Conservation (phyloP, 1,140 invertebrate species). For the Cephus cinctus region DNA sequence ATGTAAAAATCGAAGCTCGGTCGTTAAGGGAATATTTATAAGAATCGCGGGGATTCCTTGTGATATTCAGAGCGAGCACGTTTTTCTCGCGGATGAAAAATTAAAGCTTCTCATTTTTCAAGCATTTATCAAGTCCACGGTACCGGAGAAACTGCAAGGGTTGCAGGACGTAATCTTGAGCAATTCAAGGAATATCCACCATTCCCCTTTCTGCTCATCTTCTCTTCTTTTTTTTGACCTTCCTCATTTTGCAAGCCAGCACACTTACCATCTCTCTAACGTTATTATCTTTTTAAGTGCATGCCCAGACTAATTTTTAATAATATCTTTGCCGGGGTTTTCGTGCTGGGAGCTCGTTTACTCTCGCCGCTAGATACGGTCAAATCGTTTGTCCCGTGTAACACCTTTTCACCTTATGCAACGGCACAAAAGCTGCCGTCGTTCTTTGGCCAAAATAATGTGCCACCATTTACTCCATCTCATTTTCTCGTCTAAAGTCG, state of each 20-base stretch:
- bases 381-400: background rate
- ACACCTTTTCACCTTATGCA: background rate
- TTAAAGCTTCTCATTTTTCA: constrained; percentile 38
- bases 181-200: constrained; percentile 39
- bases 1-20: constrained; percentile 25
- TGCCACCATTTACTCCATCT: background rate
- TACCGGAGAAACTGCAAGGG: constrained; percentile 36
- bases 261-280: background rate
- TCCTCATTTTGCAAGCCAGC: no score
- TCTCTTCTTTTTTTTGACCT: constrained; percentile 15
- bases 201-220: constrained; percentile 22
- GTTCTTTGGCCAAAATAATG: no score
- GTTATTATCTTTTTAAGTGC: constrained; percentile 26
- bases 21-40: constrained; percentile 32
- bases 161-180: constrained; percentile 45
- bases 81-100: constrained; percentile 32
- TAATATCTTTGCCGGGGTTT: constrained; percentile 6
- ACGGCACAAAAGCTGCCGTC: no score
- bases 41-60: constrained; percentile 13
- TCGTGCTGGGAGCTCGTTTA: constrained; percentile 8
- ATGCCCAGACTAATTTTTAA: constrained; percentile 13
- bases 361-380: background rate
- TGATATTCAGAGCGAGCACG: constrained; percentile 19
- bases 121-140: constrained; percentile 41
- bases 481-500: no score